Base-by-base conservation (phyloP, 2,797 vertebrate species). In the Mormyrops attenuatus region DNA sequence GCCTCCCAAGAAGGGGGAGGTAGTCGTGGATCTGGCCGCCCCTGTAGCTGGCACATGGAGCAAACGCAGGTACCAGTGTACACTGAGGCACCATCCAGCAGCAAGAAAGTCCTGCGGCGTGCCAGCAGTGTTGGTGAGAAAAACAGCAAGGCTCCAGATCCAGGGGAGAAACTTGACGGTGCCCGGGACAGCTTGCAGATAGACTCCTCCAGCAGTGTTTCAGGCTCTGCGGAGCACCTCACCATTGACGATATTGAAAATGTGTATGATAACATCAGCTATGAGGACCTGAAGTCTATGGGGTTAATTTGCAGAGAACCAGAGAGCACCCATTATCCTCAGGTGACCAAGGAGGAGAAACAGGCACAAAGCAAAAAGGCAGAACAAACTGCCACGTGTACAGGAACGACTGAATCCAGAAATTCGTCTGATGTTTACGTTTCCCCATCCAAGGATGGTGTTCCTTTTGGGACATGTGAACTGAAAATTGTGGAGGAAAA, bases 181-280 rank as follows among this genome's bases (percentile, higher is more conserved):
- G 93, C 93, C 0, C 93, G 47, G 92, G 94, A 96, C 93, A 92
- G 49, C 0, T 93, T 94, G 91, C 91, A 95, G 92, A 95, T 94
- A 0, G 95, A 96, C 85, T 96, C 94, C 0, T 96, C 94, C 73
- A 96, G 94, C 85, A 95, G 95, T 7, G 95, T 95, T 69, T 96
- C 94, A 0, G 97, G 96, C 73, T 98, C 97, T 38, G 96, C 96
- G 0, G 97, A 98, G 89, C 97, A 99, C 93, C 91, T 99, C 89
- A 97, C 97, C 0, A 91, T 97, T 0, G 97, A 99, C 38, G 97
- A 98, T 50, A 96, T 98, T 52, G 97, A 99, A 91, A 98, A 99
- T 9, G 97, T 99, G 86, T 99, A 99, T 91, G 98, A 99, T 92
- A 99, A 99, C 91, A 98, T 99, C 91, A 99, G 97, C 94, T 99